Conservation (phyloP, 2,113 vertebrate genomes). For the Turnix velox region DNA sequence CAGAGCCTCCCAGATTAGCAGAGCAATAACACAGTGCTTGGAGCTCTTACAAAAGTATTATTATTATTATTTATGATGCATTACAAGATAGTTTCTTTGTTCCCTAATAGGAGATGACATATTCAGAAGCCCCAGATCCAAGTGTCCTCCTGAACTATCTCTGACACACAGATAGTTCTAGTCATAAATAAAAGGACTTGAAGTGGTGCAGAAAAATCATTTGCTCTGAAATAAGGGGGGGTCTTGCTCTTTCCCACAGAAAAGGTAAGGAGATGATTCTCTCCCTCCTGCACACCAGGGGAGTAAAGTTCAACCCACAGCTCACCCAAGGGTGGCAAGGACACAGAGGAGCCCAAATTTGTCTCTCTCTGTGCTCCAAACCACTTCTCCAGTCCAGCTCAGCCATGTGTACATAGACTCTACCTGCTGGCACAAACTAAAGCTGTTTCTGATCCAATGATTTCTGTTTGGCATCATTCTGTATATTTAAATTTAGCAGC, state of each 20-base stretch:
- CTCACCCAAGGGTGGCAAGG: background rate
- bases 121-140: background rate
- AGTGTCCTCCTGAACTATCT: conserved; percentile 41
- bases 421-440: background rate
- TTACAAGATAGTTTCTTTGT: conserved; percentile 19
- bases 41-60: background rate
- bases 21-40: background rate
- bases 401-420: fast-evolving
- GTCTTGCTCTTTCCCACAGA: background rate
- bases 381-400: background rate
- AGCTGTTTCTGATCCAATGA: background rate
- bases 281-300: background rate
- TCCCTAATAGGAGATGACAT: conserved; percentile 34
- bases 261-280: background rate
- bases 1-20: conserved; percentile 29
- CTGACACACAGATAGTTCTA: background rate
- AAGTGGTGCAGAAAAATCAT: background rate
- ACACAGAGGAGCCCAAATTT: background rate
- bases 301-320: background rate
- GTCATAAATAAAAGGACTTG: background rate
- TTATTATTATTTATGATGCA: conserved; percentile 33
- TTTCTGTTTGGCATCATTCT: background rate
- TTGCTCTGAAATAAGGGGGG: background rate
- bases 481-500: background rate
- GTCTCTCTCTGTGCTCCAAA: background rate